These are phyloP conservation scores for Phania funesta DNA, from an alignment of 2,888 invertebrate species.

Conservation along the genomic window DNA sequence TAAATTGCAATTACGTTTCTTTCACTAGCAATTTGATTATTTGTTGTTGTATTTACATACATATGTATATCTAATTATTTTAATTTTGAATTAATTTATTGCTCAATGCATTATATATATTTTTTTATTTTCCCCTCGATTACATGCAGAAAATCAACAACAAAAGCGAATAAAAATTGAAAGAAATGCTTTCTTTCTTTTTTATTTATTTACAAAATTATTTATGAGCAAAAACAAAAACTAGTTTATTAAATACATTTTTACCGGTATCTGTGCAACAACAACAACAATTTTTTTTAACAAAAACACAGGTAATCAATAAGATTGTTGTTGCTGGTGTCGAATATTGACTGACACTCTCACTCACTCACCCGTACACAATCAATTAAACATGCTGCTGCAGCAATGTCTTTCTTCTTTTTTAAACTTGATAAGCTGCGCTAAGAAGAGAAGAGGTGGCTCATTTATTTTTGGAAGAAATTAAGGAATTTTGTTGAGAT, in stretches of 20 bases:
- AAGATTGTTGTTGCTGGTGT: conserved; percentile 8
- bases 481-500: not conserved
- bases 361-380: not conserved
- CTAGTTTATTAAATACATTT: conserved; percentile 36
- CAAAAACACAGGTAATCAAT: conserved; percentile 13
- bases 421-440: conserved; percentile 24
- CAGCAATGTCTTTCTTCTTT: not conserved
- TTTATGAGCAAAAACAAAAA: conserved; percentile 29
- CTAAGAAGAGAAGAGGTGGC: not conserved
- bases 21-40: conserved; percentile 2
- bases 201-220: not conserved
- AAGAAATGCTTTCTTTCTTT: conserved; percentile 53
- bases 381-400: not conserved
- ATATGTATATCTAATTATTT: too few species aligned
- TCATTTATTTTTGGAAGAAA: not conserved
- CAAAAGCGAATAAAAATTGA: not conserved
- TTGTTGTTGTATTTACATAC: conserved; percentile 12
- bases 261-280: conserved; percentile 28
- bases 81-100: conserved; percentile 58
- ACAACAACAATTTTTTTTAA: not conserved
- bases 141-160: not conserved
- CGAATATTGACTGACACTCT: conserved; percentile 15
- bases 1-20: not conserved
- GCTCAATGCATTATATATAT: conserved; percentile 47
- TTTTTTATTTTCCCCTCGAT: not conserved